phyloP scores from a whole-genome alignment of 2,888 invertebrate genomes.

The Neocrepidodera transversa region DNA sequence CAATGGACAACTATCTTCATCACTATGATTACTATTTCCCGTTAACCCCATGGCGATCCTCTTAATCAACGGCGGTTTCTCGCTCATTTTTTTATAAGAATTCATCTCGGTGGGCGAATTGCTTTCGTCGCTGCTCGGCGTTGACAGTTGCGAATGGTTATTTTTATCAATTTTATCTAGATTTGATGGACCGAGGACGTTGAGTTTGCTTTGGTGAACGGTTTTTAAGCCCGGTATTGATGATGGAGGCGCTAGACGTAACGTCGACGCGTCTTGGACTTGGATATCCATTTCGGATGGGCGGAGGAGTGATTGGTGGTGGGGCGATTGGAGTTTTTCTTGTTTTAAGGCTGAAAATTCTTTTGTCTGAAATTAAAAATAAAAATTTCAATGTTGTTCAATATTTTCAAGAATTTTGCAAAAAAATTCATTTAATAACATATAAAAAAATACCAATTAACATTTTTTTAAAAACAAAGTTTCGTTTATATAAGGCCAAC shows the following conservation, averaged over 20 bases:
- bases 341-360: constrained; percentile 55
- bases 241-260: constrained; percentile 66
- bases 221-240: constrained; percentile 73
- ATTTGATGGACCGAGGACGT: constrained; percentile 58
- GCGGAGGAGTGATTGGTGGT: constrained; percentile 34
- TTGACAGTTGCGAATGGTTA: constrained; percentile 63
- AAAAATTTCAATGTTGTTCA: too few species aligned
- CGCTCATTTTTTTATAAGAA: constrained; percentile 81
- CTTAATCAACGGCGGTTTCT: constrained; percentile 81
- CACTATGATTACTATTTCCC: constrained; percentile 61
- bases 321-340: constrained; percentile 43
- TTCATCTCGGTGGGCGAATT: constrained; percentile 88
- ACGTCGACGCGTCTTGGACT: constrained; percentile 60
- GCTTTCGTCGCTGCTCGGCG: constrained; percentile 83
- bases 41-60: constrained; percentile 79
- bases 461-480: too few species aligned
- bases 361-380: constrained; percentile 56
- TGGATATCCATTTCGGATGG: constrained; percentile 64
- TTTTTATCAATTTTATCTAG: constrained; percentile 40
- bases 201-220: constrained; percentile 65
- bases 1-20: constrained; percentile 79
- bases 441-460: too few species aligned
- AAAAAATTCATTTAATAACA: too few species aligned
- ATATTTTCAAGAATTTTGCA: too few species aligned
- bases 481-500: too few species aligned